phyloP scores from a whole-genome alignment of 2,888 invertebrate species.

The Sarcophaga variegata region DNA sequence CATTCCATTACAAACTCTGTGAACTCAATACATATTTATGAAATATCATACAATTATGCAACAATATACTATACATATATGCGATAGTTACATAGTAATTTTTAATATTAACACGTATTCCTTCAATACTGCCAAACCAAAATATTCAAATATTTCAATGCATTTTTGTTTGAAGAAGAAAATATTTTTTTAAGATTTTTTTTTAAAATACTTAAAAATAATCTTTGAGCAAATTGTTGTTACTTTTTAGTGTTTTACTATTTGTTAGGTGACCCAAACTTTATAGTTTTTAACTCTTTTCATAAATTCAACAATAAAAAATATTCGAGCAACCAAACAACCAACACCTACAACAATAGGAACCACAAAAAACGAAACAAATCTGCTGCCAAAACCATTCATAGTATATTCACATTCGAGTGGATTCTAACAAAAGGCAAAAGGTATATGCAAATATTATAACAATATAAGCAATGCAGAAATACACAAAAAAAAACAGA shows the following conservation, averaged over 20 bases:
- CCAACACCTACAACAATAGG: slow-evolving; percentile 31
- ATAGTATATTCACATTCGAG: slow-evolving; percentile 27
- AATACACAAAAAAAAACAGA: not conserved
- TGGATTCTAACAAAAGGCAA: slow-evolving; percentile 35
- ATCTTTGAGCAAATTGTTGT: not conserved
- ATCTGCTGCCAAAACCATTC: too few species aligned
- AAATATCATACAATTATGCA: too few species aligned
- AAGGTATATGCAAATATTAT: slow-evolving; percentile 16
- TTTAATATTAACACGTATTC: too few species aligned
- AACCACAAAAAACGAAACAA: slow-evolving; percentile 3
- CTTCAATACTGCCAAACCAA: too few species aligned
- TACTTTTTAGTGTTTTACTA: slow-evolving; percentile 18
- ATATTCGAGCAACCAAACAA: slow-evolving; percentile 18
- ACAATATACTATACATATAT: too few species aligned
- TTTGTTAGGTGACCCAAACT: slow-evolving; percentile 40
- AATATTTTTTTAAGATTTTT: too few species aligned
- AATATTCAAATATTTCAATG: too few species aligned
- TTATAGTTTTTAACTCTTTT: slow-evolving; percentile 49
- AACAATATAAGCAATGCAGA: too few species aligned
- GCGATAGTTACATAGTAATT: too few species aligned
- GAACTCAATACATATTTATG: too few species aligned
- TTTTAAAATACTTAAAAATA: not conserved
- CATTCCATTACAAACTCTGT: too few species aligned
- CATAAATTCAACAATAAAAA: slow-evolving; percentile 23
- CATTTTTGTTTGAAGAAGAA: too few species aligned